phyloP scores from a whole-genome alignment of 1,140 invertebrate species.

The Oppia nitens region DNA sequence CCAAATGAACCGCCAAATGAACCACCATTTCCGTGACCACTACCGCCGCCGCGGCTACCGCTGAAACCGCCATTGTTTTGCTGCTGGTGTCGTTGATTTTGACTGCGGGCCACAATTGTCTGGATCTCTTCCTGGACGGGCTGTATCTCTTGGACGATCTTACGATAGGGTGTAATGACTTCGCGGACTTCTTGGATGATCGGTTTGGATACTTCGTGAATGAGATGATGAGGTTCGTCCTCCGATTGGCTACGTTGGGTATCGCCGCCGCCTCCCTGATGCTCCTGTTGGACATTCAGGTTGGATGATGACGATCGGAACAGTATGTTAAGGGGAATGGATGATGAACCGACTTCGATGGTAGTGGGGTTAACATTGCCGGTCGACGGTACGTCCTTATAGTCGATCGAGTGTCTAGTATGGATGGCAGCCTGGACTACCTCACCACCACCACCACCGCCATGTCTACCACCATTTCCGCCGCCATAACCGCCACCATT shows the following conservation, averaged over 20 bases:
- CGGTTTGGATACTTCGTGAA: slow-evolving; percentile 11
- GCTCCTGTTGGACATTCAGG: slow-evolving; percentile 12
- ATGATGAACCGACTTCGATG: slow-evolving; percentile 12
- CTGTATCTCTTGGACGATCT: slow-evolving; percentile 7
- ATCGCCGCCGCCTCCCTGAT: slow-evolving; percentile 3
- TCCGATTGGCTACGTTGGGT: background rate
- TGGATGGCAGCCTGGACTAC: slow-evolving; percentile 8
- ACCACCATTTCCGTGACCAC: no score
- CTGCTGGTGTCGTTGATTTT: no score
- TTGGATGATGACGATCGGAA: slow-evolving; percentile 11
- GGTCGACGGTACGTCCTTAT: slow-evolving; percentile 12
- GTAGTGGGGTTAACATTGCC: slow-evolving; percentile 10
- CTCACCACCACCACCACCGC: no score
- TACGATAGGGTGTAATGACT: slow-evolving; percentile 11
- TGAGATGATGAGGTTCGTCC: slow-evolving; percentile 6
- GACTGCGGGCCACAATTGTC: no score
- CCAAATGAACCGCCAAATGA: no score
- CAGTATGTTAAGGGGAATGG: slow-evolving; percentile 11
- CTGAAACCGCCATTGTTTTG: no score
- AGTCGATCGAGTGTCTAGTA: slow-evolving; percentile 4
- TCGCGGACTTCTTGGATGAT: slow-evolving; percentile 6
- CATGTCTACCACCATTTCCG: no score
- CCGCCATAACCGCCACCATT: background rate
- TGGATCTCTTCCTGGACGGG: no score
- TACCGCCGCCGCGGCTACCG: no score